phyloP scores from a whole-genome alignment of 1,140 invertebrate species.

The Lamellibrachia luymesi region DNA sequence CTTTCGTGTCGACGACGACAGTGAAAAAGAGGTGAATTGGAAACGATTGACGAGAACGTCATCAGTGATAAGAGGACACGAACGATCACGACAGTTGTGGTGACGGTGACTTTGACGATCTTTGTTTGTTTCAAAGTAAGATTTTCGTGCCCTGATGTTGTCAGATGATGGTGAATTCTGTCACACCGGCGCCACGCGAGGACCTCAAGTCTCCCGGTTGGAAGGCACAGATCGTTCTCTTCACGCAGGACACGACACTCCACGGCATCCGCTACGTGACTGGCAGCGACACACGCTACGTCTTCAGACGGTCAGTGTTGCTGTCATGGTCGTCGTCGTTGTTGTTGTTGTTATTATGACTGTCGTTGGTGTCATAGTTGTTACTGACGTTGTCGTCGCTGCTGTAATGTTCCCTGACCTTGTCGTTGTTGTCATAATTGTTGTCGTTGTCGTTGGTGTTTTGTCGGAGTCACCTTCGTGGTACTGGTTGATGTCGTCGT shows the following conservation, averaged over 20 bases:
- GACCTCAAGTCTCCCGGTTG: background rate
- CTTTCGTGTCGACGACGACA: too few species aligned
- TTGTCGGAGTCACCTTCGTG: too few species aligned
- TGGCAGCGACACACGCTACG: background rate
- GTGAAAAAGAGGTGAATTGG: too few species aligned
- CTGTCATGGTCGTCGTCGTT: background rate
- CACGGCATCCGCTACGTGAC: constrained; percentile 15
- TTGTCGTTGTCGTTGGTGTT: too few species aligned
- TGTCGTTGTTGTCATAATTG: too few species aligned
- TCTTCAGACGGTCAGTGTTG: background rate
- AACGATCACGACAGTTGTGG: background rate
- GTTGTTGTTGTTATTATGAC: background rate
- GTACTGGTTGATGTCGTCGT: too few species aligned
- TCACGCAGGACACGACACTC: constrained; percentile 10
- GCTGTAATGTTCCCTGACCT: too few species aligned
- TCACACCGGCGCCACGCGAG: background rate
- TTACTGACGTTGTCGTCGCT: background rate
- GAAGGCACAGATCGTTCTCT: background rate
- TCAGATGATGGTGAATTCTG: background rate
- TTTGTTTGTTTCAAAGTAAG: background rate
- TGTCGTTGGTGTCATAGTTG: background rate
- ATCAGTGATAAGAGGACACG: background rate
- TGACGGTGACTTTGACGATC: background rate
- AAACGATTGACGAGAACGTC: too few species aligned
- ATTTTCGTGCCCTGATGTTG: background rate